Evolutionary conservation across 2,797 vertebrate species (phyloP).

Genomic region (Pseudotriccus pelzelni): DNA sequence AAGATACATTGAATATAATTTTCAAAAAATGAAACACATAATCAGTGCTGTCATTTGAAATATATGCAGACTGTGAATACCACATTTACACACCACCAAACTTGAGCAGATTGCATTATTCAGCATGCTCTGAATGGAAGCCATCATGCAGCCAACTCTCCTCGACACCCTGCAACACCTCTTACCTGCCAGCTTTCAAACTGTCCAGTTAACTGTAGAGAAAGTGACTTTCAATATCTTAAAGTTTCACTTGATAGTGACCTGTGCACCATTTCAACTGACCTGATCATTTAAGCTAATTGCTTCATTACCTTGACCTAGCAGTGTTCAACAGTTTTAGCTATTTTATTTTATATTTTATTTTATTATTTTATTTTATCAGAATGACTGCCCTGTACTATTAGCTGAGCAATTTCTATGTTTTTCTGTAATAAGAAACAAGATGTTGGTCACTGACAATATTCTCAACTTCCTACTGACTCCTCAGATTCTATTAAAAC

Average conservation of each 20-base stretch:
- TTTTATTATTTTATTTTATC: background rate
- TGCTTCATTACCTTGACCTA: background rate
- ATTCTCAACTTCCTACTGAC: background rate
- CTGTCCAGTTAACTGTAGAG: background rate
- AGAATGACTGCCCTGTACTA: background rate
- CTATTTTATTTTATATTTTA: background rate
- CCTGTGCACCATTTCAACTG: background rate
- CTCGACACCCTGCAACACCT: background rate
- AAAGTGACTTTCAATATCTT: background rate
- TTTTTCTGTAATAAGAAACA: background rate
- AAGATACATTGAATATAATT: background rate
- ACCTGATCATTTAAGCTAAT: background rate
- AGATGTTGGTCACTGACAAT: background rate
- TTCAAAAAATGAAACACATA: background rate
- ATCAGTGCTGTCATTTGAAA: background rate
- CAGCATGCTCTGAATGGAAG: accelerated
- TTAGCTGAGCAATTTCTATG: background rate
- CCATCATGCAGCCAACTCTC: background rate
- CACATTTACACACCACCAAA: background rate
- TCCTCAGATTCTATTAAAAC: background rate
- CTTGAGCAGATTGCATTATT: background rate
- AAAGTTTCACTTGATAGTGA: background rate
- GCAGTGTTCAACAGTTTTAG: background rate
- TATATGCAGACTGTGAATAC: background rate
- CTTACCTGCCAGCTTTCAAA: background rate